phyloP scores from a whole-genome alignment of 2,797 vertebrate genomes.

The Chaetodon trifasciatus region DNA sequence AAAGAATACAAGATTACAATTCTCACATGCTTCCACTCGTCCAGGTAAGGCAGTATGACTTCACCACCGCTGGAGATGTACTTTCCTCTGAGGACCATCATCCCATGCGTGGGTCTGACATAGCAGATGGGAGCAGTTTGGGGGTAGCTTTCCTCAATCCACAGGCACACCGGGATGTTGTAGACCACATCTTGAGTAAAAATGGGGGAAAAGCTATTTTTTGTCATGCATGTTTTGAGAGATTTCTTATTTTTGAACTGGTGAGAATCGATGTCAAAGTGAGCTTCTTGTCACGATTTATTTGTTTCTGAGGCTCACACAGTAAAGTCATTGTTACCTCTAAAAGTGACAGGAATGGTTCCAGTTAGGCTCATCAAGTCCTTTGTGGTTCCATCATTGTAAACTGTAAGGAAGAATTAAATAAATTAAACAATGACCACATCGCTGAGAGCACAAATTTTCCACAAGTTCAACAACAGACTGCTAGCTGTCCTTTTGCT shows the following conservation, averaged over 20 bases:
- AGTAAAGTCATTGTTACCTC: slow-evolving; percentile 78
- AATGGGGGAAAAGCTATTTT: neutral
- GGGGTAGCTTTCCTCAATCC: slow-evolving; percentile 93
- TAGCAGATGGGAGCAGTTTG: slow-evolving; percentile 93
- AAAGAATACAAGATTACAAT: neutral
- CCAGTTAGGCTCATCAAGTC: slow-evolving; percentile 91
- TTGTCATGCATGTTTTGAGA: neutral
- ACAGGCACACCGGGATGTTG: slow-evolving; percentile 92
- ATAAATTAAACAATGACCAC: neutral
- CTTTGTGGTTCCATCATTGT: slow-evolving; percentile 91
- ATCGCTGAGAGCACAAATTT: neutral
- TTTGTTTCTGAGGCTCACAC: neutral
- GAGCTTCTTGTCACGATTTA: neutral
- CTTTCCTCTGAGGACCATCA: slow-evolving; percentile 89
- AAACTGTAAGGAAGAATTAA: slow-evolving; percentile 84
- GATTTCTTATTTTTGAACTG: neutral
- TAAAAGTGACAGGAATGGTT: slow-evolving; percentile 88
- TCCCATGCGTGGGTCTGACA: slow-evolving; percentile 91
- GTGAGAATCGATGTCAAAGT: neutral
- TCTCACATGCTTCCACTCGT: slow-evolving; percentile 80
- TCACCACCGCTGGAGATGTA: slow-evolving; percentile 84
- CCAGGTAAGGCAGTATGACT: slow-evolving; percentile 78
- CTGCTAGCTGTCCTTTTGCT: neutral
- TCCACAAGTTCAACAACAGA: neutral
- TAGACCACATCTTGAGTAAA: slow-evolving; percentile 85